Evolutionary conservation across 2,797 vertebrate genomes (phyloP), one percentile per base, ranked within the genome.

Genomic region (Pelochelys cantorii): DNA sequence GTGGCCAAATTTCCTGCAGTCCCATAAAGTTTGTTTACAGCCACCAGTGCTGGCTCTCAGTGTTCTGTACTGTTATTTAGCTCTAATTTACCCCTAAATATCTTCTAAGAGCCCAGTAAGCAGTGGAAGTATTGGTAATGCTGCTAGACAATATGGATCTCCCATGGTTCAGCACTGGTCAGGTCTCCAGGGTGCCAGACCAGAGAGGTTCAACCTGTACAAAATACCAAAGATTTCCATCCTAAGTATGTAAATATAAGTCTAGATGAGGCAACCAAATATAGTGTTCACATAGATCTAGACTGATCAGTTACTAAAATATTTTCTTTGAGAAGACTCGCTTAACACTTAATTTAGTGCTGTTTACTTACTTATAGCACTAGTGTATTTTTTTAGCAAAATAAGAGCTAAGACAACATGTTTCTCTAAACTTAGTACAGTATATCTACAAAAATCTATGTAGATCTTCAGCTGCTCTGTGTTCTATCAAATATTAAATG

Each of bases 281-380:
- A 42, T 48, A 23, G 12, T 27, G 25, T 7, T 27, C 74, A 75
- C 74, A 75, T 75, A 75, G 29, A 48, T 77, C 25, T 52, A 52
- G 74, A 77, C 25, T 77, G 14, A 77, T 75, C 31, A 89, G 27
- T 3, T 17, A 88, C 60, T 71, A 27, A 88, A 95, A 92, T 77
- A 77, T 29, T 29, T 77, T 29, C 42, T 77, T 52, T 27, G 42
- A 52, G 3, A 12, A 77, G 25, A 92, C 42, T 11, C 78, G 22
- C 74, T 11, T n/a, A 89, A 68, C 84, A 74, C 48, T 83, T 60
- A 92, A 79, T 23, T 37, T 3, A 55, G 5, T 29, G 42, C 23
- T 52, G 1, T 53, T 84, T 27, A 89, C 59, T 81, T 77, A 2
- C 31, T 82, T 78, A 11, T 54, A 12, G n/a, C 29, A 86, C 2